These are phyloP conservation scores for Pseudomyrmex cubaensis DNA, from an alignment of 1,140 invertebrate species.

Conservation along the genomic window DNA sequence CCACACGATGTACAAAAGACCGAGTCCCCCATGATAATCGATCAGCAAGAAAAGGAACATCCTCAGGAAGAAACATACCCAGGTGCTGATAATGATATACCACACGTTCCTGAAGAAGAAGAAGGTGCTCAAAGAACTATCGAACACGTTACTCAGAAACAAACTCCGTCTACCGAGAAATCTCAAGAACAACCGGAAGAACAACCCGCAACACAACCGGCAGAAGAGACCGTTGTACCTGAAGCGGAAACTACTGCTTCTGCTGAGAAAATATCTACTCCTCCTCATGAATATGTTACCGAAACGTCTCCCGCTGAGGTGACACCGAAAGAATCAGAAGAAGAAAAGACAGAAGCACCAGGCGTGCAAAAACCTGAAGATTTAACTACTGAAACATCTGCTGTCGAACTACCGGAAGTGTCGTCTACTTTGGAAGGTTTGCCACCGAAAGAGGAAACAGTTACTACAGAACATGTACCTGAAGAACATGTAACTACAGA, in stretches of 20 bases:
- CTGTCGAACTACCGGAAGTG: slow-evolving; percentile 31
- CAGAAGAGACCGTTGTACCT: slow-evolving; percentile 14
- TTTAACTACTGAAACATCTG: slow-evolving; percentile 51
- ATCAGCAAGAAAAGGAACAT: slow-evolving; percentile 74
- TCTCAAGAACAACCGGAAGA: slow-evolving; percentile 49
- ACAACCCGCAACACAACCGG: background rate
- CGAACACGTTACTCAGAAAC: slow-evolving; percentile 41
- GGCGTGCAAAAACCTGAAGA: slow-evolving; percentile 46
- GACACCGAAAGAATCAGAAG: slow-evolving; percentile 26
- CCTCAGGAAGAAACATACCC: slow-evolving; percentile 76
- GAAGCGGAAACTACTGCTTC: slow-evolving; percentile 14
- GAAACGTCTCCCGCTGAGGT: background rate
- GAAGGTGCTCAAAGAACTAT: slow-evolving; percentile 35
- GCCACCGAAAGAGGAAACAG: slow-evolving; percentile 30
- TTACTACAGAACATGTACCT: slow-evolving; percentile 17
- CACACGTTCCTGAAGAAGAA: slow-evolving; percentile 63
- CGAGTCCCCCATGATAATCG: slow-evolving; percentile 61
- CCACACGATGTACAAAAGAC: slow-evolving; percentile 31
- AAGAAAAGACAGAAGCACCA: slow-evolving; percentile 17
- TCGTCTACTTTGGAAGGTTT: slow-evolving; percentile 16
- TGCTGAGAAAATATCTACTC: background rate
- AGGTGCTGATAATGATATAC: slow-evolving; percentile 80
- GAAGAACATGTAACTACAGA: slow-evolving; percentile 47
- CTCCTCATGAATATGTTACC: slow-evolving; percentile 32
- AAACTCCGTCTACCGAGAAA: slow-evolving; percentile 48